Conservation (phyloP, 2,113 vertebrate genomes). For the Heliornis fulica region DNA sequence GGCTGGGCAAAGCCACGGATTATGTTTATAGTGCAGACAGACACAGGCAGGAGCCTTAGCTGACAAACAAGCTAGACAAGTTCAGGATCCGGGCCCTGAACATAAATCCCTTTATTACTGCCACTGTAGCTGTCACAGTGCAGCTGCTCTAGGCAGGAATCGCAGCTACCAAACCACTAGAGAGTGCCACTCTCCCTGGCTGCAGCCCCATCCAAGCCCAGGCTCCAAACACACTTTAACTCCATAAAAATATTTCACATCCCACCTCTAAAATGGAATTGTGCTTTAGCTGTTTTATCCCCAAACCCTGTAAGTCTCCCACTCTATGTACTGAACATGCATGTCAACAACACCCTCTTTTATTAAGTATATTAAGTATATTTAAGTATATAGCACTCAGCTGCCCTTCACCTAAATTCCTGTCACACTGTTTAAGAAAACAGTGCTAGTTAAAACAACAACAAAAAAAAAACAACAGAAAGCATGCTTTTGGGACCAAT, state of each 20-base stretch:
- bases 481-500: neutral
- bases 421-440: neutral
- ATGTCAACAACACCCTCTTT: too few species aligned
- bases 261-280: neutral
- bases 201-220: neutral
- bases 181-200: rapidly evolving
- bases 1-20: neutral
- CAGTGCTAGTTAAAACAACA: neutral
- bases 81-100: neutral
- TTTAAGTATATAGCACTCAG: rapidly evolving
- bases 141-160: neutral
- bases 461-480: neutral
- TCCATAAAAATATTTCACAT: rapidly evolving
- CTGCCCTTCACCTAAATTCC: neutral
- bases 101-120: neutral
- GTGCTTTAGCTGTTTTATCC: neutral
- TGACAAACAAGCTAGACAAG: neutral
- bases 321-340: rapidly evolving
- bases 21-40: neutral
- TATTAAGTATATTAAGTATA: neutral
- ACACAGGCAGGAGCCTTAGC: neutral
- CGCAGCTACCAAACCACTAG: neutral
- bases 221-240: neutral
- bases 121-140: neutral
- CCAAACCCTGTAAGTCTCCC: neutral